These are phyloP conservation scores for Prionailurus viverrinus DNA, from an alignment of 2,113 vertebrate species.

Conservation along the genomic window DNA sequence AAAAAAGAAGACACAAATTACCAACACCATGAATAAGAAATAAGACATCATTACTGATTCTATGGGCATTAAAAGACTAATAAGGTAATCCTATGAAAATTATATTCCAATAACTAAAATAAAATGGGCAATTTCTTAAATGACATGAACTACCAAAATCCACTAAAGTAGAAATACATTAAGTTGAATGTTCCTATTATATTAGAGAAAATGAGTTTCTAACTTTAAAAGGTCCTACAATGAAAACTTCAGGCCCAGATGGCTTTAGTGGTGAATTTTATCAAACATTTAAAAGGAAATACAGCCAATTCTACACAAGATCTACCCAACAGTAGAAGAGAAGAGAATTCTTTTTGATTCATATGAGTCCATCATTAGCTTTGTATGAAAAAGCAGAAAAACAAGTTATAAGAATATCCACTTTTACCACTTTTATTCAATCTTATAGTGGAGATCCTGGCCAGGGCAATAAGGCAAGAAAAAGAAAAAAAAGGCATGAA, in stretches of 20 bases:
- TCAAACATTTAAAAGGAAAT: background rate
- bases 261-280: background rate
- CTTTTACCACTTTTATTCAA: background rate
- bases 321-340: background rate
- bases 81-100: background rate
- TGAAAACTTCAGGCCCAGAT: background rate
- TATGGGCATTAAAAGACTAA: background rate
- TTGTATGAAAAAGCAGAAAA: background rate
- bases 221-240: constrained; percentile 31
- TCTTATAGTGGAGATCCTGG: background rate
- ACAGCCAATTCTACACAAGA: background rate
- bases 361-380: background rate
- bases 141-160: background rate
- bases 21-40: background rate
- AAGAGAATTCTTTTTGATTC: background rate
- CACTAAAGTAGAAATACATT: background rate
- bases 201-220: background rate
- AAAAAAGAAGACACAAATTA: background rate
- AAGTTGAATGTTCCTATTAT: background rate
- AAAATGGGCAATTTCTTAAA: constrained; percentile 37
- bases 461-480: background rate
- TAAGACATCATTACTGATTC: background rate
- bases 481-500: background rate
- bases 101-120: background rate
- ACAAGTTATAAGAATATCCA: background rate